These are phyloP conservation scores for Euura saliciscinereae DNA, from an alignment of 1,140 invertebrate genomes.

Conservation along the genomic window DNA sequence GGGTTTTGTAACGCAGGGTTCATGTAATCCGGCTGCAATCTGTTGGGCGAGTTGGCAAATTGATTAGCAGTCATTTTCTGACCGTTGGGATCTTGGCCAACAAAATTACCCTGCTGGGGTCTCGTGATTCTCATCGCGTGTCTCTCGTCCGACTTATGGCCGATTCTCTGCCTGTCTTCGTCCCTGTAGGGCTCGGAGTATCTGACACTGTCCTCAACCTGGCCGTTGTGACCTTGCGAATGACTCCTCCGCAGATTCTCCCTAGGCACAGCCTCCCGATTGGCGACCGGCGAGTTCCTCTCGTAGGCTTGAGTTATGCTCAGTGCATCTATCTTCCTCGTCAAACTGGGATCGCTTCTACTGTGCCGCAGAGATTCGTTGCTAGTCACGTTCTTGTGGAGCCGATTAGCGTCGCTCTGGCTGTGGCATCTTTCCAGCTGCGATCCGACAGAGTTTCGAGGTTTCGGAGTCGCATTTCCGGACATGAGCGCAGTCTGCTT, in stretches of 20 bases:
- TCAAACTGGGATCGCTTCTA: constrained; percentile 9
- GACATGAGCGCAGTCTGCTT: constrained; percentile 24
- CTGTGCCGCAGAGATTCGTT: constrained; percentile 4
- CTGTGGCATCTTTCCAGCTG: background rate
- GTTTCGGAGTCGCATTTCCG: background rate
- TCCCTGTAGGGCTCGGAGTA: background rate
- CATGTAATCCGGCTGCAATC: background rate
- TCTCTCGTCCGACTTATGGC: background rate
- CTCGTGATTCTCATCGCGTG: background rate
- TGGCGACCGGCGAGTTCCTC: background rate
- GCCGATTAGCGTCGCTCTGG: background rate
- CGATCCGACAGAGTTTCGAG: background rate
- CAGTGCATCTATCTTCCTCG: background rate
- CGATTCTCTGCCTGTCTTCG: background rate
- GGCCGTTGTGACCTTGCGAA: background rate
- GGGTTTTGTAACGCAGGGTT: background rate
- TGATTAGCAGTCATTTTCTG: background rate
- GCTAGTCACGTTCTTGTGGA: background rate
- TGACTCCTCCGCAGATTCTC: too few relatives aligned
- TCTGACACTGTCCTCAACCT: background rate
- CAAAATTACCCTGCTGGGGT: background rate
- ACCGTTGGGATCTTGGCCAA: background rate
- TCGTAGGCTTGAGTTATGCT: background rate
- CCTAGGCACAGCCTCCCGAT: background rate
- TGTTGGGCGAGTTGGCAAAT: background rate